These are phyloP conservation scores for Conger conger DNA, from an alignment of 2,113 vertebrate species.

Conservation along the genomic window DNA sequence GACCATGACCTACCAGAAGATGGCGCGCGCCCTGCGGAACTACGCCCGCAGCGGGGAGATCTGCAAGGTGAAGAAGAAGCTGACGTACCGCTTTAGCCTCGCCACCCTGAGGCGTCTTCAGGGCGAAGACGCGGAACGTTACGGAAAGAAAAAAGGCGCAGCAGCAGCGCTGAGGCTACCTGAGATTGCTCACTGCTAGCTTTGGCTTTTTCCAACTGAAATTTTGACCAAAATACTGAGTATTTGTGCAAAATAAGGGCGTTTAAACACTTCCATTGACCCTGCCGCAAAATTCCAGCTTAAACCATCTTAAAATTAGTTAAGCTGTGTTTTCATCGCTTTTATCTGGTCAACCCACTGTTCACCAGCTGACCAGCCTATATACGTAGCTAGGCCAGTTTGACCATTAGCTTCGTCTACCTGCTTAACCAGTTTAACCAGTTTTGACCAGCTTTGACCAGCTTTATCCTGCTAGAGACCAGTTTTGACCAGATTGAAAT, in stretches of 20 bases:
- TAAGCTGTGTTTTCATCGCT: no score
- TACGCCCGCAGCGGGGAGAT: conserved; percentile 76
- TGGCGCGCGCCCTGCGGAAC: conserved; percentile 74
- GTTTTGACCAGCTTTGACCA: no score
- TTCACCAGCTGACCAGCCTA: no score
- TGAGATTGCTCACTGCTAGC: background rate
- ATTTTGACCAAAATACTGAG: conserved; percentile 64
- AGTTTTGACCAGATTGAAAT: no score
- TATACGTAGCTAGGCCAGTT: no score
- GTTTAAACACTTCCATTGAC: no score
- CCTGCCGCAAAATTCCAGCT: no score
- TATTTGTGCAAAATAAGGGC: conserved; percentile 52
- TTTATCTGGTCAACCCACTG: no score
- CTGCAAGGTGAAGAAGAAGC: conserved; percentile 74
- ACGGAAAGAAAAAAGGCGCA: background rate
- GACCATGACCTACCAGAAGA: conserved; percentile 81
- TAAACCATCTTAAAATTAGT: no score
- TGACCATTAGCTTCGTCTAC: no score
- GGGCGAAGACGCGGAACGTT: conserved; percentile 33
- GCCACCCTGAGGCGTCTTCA: conserved; percentile 64
- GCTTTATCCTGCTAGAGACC: no score
- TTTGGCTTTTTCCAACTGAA: background rate
- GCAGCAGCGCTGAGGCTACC: background rate
- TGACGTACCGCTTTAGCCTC: conserved; percentile 73
- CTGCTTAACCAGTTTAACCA: no score